Percentiles rank a stretch among this genome's conserved stretches.
Evolutionary conservation across 2,888 invertebrate species (phyloP).

Genomic region (Subacronicta megacephala): DNA sequence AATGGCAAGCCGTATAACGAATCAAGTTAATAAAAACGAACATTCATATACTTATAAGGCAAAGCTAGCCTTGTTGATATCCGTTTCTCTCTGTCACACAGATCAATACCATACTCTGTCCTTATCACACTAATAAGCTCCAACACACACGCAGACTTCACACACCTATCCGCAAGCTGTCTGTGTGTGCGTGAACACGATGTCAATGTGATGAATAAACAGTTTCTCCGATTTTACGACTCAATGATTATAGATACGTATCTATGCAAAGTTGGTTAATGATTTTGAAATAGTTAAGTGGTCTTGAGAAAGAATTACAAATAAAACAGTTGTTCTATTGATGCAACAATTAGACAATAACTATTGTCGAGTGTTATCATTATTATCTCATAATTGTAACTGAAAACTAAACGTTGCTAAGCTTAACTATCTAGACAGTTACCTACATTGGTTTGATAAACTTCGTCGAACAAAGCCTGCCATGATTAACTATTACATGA

Average conservation of each 20-base stretch:
- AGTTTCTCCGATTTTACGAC: conserved; percentile 88
- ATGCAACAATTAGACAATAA: conserved; percentile 46
- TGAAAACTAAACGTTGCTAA: conserved; percentile 10
- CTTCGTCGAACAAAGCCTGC: conserved; percentile 31
- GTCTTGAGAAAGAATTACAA: conserved; percentile 59
- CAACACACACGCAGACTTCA: conserved; percentile 66
- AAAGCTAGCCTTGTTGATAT: conserved; percentile 86
- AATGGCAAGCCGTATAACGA: conserved; percentile 85
- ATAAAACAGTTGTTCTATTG: conserved; percentile 40
- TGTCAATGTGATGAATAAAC: conserved; percentile 87
- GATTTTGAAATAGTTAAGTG: conserved; percentile 65
- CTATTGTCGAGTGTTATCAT: conserved; percentile 35
- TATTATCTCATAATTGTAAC: conserved; percentile 40
- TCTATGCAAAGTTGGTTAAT: conserved; percentile 85
- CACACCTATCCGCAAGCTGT: conserved; percentile 62
- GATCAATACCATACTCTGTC: conserved; percentile 70
- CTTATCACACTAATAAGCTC: conserved; percentile 84
- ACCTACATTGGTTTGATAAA: conserved; percentile 21
- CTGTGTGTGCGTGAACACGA: conserved; percentile 65
- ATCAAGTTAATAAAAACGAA: conserved; percentile 87
- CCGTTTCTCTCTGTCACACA: conserved; percentile 76
- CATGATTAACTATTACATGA: conserved; percentile 38
- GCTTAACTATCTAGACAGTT: conserved; percentile 21
- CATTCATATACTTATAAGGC: conserved; percentile 86
- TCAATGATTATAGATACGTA: conserved; percentile 85